A percentile compares a stretch with the other conserved stretches of the same genome.
Conservation (phyloP, 2,888 invertebrate species). For the Drosophila histrio region DNA sequence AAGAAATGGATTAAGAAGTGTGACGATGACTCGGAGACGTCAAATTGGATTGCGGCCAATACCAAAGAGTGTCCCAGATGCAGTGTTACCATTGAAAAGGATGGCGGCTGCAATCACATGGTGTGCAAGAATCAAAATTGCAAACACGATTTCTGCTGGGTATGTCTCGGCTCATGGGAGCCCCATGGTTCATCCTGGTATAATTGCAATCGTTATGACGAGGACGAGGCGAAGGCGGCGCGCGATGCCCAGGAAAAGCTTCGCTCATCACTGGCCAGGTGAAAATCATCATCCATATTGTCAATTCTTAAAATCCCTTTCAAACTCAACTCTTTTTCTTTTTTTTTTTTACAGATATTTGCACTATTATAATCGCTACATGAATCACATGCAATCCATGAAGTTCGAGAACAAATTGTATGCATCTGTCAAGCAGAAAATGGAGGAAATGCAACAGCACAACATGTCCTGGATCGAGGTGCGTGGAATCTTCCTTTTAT, state of each 20-base stretch:
- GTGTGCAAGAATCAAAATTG: conserved; percentile 99
- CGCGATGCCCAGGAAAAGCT: conserved; percentile 98
- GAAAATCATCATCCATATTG: no score
- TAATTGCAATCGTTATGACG: conserved; percentile 98
- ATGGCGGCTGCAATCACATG: conserved; percentile 99
- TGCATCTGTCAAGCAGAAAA: conserved; percentile 97
- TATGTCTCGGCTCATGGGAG: conserved; percentile 99
- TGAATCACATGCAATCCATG: conserved; percentile 99
- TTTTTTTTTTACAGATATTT: conserved; percentile 89
- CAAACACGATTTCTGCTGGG: conserved; percentile 99
- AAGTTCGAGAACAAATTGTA: conserved; percentile 99
- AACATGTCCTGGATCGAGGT: conserved; percentile 99
- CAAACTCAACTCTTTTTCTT: background rate
- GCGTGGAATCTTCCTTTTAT: conserved; percentile 10
- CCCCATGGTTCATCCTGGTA: conserved; percentile 99
- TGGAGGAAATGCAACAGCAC: conserved; percentile 99
- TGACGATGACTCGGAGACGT: conserved; percentile 99
- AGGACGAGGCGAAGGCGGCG: conserved; percentile 97
- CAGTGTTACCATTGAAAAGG: conserved; percentile 97
- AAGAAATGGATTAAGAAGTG: conserved; percentile 99
- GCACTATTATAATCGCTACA: conserved; percentile 99
- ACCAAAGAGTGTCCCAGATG: conserved; percentile 99
- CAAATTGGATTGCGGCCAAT: conserved; percentile 99
- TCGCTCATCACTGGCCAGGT: conserved; percentile 96
- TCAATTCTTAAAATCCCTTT: no score